Percentiles rank a stretch among this genome's conserved stretches.
These are phyloP conservation scores for Prunella himalayana DNA, from an alignment of 2,113 vertebrate genomes.

Conservation along the genomic window DNA sequence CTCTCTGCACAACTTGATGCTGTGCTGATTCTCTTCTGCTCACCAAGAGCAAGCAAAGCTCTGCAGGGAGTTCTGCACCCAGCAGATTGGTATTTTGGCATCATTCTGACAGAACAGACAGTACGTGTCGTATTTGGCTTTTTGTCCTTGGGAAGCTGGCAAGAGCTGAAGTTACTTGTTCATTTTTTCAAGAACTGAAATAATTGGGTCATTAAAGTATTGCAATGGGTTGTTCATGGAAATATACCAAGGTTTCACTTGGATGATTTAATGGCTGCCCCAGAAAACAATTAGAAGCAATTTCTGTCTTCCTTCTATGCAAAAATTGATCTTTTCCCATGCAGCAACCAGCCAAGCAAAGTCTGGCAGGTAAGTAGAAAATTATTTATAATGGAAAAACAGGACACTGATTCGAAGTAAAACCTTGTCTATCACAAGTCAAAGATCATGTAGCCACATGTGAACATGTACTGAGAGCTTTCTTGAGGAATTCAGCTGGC, in stretches of 20 bases:
- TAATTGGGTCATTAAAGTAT: constrained; percentile 46
- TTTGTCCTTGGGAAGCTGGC: constrained; percentile 2
- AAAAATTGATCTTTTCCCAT: constrained; percentile 29
- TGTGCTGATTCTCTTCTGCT: not conserved
- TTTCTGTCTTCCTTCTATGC: constrained; percentile 8
- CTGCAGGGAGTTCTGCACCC: not conserved
- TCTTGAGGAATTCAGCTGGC: not conserved
- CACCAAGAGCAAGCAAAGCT: not conserved
- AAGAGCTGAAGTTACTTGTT: not conserved
- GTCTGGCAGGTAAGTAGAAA: constrained; percentile 8
- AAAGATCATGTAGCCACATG: not conserved
- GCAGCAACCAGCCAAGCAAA: constrained; percentile 5
- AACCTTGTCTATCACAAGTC: not conserved
- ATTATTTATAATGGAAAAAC: not conserved
- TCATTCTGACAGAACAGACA: not conserved
- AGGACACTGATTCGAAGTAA: constrained; percentile 3
- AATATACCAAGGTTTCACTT: not conserved
- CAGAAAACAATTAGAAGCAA: constrained; percentile 55
- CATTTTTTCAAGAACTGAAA: constrained; percentile 3
- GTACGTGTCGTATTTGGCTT: not conserved
- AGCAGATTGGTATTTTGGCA: not conserved
- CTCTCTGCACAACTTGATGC: not conserved
- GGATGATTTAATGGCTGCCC: constrained; percentile 34
- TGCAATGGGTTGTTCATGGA: constrained; percentile 7
- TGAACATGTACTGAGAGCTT: not conserved